A percentile compares a stretch with the other conserved stretches of the same genome.
Evolutionary conservation across 2,888 invertebrate genomes (phyloP).

Genomic region (Cremastinae sp.): DNA sequence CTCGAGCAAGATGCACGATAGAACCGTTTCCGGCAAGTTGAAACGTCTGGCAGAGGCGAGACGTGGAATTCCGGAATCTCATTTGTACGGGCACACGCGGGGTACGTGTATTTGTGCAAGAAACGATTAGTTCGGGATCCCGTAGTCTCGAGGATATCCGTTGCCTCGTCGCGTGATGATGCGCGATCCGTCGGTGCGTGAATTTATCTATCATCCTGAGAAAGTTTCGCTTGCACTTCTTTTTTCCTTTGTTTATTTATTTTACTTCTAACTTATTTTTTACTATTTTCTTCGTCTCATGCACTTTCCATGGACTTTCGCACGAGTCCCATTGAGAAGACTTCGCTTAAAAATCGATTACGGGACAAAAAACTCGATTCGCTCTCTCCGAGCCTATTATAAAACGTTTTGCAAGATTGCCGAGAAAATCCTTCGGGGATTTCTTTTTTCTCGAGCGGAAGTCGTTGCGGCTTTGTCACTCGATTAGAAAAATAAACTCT

Average conservation of each 20-base stretch:
- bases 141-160: constrained; percentile 71
- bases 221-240: not conserved
- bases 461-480: not conserved
- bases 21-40: constrained; percentile 54
- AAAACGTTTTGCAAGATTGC: constrained; percentile 21
- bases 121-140: constrained; percentile 70
- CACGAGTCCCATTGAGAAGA: constrained; percentile 34
- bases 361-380: constrained; percentile 12
- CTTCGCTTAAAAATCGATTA: constrained; percentile 52
- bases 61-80: constrained; percentile 61
- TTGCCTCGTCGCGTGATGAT: constrained; percentile 68
- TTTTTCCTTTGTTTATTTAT: too few relatives aligned
- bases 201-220: constrained; percentile 52
- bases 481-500: not conserved
- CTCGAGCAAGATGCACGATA: constrained; percentile 36
- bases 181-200: constrained; percentile 50
- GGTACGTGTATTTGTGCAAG: constrained; percentile 14
- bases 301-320: constrained; percentile 26
- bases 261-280: constrained; percentile 8
- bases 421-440: not conserved
- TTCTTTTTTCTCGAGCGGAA: constrained; percentile 11
- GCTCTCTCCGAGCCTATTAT: constrained; percentile 29
- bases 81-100: not conserved
- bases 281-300: constrained; percentile 40
- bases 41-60: constrained; percentile 45